Conservation (phyloP, 2,113 vertebrate species). For the Pterocles gutturalis region DNA sequence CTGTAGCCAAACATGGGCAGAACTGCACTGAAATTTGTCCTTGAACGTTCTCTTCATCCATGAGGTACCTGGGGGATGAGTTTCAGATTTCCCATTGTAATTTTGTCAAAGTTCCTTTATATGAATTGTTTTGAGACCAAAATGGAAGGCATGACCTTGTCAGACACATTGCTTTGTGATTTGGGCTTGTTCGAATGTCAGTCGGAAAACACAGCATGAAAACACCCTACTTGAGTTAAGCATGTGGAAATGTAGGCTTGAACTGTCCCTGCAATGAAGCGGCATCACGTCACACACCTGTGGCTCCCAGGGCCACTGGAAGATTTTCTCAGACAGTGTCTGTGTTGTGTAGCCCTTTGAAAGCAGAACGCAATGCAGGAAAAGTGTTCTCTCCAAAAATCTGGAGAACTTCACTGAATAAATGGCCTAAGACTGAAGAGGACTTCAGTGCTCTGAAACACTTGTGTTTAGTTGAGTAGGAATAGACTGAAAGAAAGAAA, state of each 20-base stretch:
- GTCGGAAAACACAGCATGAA: not conserved
- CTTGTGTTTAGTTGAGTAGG: not conserved
- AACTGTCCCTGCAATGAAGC: rapidly evolving
- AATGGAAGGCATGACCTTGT: not conserved
- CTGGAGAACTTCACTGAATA: not conserved
- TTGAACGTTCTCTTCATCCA: not conserved
- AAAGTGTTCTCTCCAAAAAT: not conserved
- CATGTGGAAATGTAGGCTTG: rapidly evolving
- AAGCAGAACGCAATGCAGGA: not conserved
- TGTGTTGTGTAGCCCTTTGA: not conserved
- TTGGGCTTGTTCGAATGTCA: not conserved
- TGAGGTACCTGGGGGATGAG: not conserved
- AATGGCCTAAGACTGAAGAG: slow-evolving; percentile 11
- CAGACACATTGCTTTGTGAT: not conserved
- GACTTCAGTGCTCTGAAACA: not conserved
- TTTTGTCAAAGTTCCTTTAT: not conserved
- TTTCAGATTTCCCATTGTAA: not conserved
- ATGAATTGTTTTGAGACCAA: not conserved
- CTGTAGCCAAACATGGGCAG: not conserved
- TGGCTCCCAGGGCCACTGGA: not conserved
- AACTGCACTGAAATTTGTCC: not conserved
- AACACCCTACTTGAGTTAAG: not conserved
- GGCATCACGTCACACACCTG: rapidly evolving
- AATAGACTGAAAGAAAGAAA: not conserved
- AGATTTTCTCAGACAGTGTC: not conserved